phyloP scores from a whole-genome alignment of 2,797 vertebrate genomes.

The Myiothlypis chrysogaster region DNA sequence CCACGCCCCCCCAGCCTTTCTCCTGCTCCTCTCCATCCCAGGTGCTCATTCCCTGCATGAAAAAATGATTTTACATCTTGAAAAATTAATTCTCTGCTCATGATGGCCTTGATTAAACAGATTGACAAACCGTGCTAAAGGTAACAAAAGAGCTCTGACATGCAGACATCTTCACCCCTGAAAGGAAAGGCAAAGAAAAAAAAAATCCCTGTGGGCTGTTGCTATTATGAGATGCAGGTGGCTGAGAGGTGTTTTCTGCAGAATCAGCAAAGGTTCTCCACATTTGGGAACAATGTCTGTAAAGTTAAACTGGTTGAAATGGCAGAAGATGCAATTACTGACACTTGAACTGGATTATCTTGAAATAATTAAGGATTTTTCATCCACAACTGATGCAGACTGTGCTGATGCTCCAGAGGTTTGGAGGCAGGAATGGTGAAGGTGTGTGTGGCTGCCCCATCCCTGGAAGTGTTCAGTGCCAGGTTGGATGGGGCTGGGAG shows the following conservation, averaged over 20 bases:
- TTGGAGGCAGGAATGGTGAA: background rate
- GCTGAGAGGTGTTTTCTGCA: background rate
- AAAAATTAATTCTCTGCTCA: constrained; percentile 24
- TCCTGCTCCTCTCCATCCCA: background rate
- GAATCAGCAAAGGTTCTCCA: background rate
- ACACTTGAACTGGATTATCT: background rate
- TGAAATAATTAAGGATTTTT: background rate
- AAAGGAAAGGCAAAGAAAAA: background rate
- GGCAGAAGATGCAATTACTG: background rate
- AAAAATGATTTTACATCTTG: background rate
- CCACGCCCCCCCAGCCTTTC: background rate
- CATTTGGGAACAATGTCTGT: accelerated
- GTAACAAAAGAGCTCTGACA: background rate
- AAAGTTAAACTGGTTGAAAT: background rate
- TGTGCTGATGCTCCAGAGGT: too few relatives aligned
- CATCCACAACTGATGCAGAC: background rate
- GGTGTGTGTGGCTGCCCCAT: background rate
- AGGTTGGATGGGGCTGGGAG: background rate
- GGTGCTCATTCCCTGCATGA: background rate
- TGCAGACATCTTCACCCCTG: background rate
- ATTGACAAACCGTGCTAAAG: background rate
- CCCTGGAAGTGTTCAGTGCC: background rate
- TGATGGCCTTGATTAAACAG: constrained; percentile 24
- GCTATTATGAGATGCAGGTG: background rate
- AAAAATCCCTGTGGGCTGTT: background rate